Percentiles rank a stretch among this genome's conserved stretches.
Conservation (phyloP, 2,113 vertebrate genomes). For the Entomyzon cyanotis region DNA sequence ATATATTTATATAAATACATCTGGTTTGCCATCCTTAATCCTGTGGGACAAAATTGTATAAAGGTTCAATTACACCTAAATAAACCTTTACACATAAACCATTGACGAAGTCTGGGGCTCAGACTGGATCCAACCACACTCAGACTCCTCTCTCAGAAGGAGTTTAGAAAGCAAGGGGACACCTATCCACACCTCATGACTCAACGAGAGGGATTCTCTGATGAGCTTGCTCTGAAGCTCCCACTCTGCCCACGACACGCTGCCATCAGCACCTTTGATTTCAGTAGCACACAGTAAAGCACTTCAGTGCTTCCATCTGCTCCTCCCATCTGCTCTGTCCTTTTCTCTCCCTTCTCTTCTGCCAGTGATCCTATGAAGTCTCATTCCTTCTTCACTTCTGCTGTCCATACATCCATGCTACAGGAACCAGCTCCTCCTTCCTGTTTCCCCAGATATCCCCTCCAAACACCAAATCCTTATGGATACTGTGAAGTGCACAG, state of each 20-base stretch:
- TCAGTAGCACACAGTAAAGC: background rate
- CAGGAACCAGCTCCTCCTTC: background rate
- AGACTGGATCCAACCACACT: background rate
- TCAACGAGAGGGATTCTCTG: background rate
- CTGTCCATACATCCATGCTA: background rate
- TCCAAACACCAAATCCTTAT: background rate
- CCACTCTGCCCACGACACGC: background rate
- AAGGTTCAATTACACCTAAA: background rate
- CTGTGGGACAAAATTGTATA: background rate
- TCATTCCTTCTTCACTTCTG: background rate
- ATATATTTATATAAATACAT: background rate
- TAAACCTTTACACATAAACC: background rate
- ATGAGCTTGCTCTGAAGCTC: background rate
- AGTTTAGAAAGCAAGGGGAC: background rate
- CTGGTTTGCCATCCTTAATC: background rate
- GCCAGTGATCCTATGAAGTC: background rate
- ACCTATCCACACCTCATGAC: background rate
- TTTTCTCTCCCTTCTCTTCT: background rate
- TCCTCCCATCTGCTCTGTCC: constrained; percentile 15
- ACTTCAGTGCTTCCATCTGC: constrained; percentile 24
- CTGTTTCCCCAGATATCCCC: background rate
- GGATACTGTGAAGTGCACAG: background rate
- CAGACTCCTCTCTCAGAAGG: background rate
- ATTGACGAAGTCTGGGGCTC: background rate
- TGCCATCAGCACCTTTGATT: background rate